These are phyloP conservation scores for Stegastes partitus DNA, from an alignment of 2,113 vertebrate species.

Conservation along the genomic window DNA sequence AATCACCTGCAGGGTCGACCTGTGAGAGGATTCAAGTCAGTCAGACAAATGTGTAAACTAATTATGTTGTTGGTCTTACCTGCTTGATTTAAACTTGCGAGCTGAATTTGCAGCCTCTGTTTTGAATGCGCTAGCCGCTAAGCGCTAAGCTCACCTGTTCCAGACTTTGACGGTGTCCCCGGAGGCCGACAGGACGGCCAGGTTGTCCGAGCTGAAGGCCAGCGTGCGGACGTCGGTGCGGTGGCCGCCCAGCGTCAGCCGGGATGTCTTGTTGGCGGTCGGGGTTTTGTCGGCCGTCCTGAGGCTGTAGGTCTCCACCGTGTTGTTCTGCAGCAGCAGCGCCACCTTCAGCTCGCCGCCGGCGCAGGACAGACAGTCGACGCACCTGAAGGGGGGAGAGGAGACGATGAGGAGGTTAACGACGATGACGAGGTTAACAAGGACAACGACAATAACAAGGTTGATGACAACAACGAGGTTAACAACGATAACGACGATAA, in stretches of 20 bases:
- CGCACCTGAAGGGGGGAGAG: constrained; percentile 84
- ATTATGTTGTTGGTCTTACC: too few species aligned
- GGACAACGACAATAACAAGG: too few species aligned
- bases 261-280: constrained; percentile 83
- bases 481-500: too few species aligned
- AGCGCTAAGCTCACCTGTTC: constrained; percentile 90
- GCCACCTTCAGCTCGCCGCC: constrained; percentile 91
- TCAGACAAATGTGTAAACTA: too few species aligned
- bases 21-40: too few species aligned
- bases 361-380: constrained; percentile 87
- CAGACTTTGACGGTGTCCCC: constrained; percentile 95
- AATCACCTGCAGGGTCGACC: constrained; percentile 94
- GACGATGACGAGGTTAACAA: too few species aligned
- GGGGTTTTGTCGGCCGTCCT: constrained; percentile 73
- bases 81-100: too few species aligned
- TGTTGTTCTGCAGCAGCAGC: constrained; percentile 95
- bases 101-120: too few species aligned
- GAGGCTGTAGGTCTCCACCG: constrained; percentile 88
- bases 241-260: constrained; percentile 91
- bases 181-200: constrained; percentile 93
- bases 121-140: too few species aligned
- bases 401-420: not conserved
- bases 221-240: constrained; percentile 93
- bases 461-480: too few species aligned
- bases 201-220: constrained; percentile 97